Evolutionary conservation across 2,113 vertebrate genomes (phyloP).

Genomic region (Triplophysa dalaica): DNA sequence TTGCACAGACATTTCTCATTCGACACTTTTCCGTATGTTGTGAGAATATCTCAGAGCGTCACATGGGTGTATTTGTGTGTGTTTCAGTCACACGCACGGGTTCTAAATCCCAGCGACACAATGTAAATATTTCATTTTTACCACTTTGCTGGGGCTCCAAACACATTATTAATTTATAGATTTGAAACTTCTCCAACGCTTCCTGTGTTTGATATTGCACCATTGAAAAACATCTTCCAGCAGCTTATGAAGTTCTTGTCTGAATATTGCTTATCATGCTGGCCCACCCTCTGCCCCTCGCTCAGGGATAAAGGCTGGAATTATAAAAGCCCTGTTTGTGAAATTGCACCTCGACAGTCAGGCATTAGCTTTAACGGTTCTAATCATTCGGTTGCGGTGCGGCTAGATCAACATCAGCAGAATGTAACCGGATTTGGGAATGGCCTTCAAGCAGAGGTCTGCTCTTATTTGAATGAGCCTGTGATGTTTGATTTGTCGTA

Average conservation of each 20-base stretch:
- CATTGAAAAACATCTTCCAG: conserved; percentile 66
- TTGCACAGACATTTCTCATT: background rate
- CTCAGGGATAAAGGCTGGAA: conserved; percentile 53
- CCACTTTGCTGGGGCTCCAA: conserved; percentile 65
- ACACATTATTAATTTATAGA: conserved; percentile 76
- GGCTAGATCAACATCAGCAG: conserved; percentile 48
- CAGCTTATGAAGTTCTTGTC: conserved; percentile 60
- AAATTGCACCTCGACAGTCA: conserved; percentile 23
- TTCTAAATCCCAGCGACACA: conserved; percentile 62
- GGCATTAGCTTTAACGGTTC: conserved; percentile 51
- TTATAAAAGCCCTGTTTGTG: conserved; percentile 46
- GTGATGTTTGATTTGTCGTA: conserved; percentile 22
- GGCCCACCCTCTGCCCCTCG: conserved; percentile 53
- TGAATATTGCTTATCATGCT: conserved; percentile 62
- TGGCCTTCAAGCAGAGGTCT: background rate
- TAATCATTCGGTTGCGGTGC: conserved; percentile 50
- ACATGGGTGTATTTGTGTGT: background rate
- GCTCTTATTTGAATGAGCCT: conserved; percentile 24
- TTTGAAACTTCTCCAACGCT: conserved; percentile 67
- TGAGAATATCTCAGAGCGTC: background rate
- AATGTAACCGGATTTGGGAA: background rate
- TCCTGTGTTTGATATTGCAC: conserved; percentile 67
- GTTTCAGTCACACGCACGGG: conserved; percentile 55
- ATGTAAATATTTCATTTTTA: conserved; percentile 77
- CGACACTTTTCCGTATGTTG: background rate